Evolutionary conservation across 1,140 invertebrate genomes (phyloP).

Genomic region (Aricia agestis): DNA sequence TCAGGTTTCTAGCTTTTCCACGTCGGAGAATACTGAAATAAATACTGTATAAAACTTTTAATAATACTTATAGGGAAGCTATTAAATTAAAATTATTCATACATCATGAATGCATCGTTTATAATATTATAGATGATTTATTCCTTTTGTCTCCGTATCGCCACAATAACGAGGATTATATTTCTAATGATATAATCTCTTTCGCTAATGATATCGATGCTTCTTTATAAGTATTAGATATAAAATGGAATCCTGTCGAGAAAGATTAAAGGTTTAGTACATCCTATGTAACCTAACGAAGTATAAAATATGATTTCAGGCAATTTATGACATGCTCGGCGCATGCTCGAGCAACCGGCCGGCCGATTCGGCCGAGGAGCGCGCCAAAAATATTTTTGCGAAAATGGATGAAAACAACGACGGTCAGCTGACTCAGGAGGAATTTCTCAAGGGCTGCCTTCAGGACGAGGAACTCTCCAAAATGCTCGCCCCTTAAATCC

Average conservation of each 20-base stretch:
- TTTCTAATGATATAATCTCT: too few relatives aligned
- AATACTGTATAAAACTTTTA: too few relatives aligned
- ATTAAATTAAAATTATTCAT: too few relatives aligned
- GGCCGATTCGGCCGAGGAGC: conserved; percentile 94
- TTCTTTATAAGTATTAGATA: too few relatives aligned
- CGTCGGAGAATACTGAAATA: not conserved
- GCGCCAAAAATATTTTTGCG: conserved; percentile 98
- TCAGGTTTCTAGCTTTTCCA: not conserved
- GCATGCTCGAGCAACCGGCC: conserved; percentile 95
- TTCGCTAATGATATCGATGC: too few relatives aligned
- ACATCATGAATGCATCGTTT: too few relatives aligned
- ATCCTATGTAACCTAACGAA: not conserved
- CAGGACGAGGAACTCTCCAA: conserved; percentile 98
- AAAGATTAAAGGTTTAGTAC: too few relatives aligned
- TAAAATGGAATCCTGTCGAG: too few relatives aligned
- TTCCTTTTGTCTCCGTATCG: too few relatives aligned
- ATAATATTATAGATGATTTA: too few relatives aligned
- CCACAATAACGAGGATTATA: too few relatives aligned
- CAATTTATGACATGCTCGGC: conserved; percentile 99
- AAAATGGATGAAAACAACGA: conserved; percentile 99
- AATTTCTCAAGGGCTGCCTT: conserved; percentile 99
- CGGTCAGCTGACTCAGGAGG: conserved; percentile 97
- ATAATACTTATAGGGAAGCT: too few relatives aligned
- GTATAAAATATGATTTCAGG: conserved; percentile 78
- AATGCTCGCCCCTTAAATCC: conserved; percentile 92